These are phyloP conservation scores for Gastracanthus pulcherrimus DNA, from an alignment of 2,888 invertebrate genomes.

Conservation along the genomic window DNA sequence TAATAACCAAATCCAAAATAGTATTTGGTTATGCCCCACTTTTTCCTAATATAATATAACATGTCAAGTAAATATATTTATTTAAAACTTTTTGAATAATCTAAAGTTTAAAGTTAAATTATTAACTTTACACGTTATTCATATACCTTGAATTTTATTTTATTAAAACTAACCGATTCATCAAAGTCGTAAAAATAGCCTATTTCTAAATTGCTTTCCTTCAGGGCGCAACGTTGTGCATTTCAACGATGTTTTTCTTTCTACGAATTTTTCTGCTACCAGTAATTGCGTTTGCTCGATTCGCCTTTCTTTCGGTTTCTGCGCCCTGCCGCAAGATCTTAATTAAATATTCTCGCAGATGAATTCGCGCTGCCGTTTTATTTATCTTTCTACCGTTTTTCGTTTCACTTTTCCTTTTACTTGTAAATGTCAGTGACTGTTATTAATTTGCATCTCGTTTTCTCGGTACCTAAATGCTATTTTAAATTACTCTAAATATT, in stretches of 20 bases:
- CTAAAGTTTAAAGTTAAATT: no score
- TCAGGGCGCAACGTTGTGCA: neutral
- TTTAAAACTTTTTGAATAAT: no score
- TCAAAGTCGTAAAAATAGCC: neutral
- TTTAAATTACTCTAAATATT: constrained; percentile 15
- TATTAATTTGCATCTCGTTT: constrained; percentile 43
- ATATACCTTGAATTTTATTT: neutral
- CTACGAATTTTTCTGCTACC: constrained; percentile 16
- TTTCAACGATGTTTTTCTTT: constrained; percentile 36
- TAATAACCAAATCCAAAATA: no score
- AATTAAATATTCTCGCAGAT: constrained; percentile 38
- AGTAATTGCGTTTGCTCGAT: constrained; percentile 34
- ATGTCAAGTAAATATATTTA: no score
- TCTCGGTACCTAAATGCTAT: neutral
- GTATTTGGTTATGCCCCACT: no score
- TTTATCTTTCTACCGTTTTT: neutral
- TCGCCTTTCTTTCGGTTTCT: constrained; percentile 2
- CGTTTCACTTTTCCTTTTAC: neutral
- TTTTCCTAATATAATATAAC: no score
- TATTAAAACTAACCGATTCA: neutral
- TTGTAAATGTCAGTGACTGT: neutral
- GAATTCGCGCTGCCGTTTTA: neutral
- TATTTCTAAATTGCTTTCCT: constrained; percentile 1
- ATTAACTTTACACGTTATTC: no score
- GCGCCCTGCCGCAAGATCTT: constrained; percentile 15